Base-by-base conservation (phyloP, 2,888 invertebrate genomes). In the Leptothorax acervorum region DNA sequence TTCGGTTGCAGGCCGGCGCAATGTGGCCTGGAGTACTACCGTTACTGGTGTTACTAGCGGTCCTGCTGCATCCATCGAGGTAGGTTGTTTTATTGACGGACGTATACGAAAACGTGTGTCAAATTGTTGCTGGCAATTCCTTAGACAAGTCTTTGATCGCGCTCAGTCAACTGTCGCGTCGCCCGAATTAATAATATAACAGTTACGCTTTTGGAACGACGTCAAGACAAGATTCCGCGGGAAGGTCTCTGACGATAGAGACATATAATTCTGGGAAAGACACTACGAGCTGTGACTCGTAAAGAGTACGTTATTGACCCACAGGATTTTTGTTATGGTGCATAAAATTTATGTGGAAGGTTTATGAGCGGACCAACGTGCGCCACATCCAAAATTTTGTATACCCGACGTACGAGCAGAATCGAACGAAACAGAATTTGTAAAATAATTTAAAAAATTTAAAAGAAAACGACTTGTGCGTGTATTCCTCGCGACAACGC, bases 21-120 rank as follows among this genome's bases (percentile, higher is more conserved):
- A 95, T 95, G 95, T 93, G 94, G 95, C 94, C 94, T 94, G 95
- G 94, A 94, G 94, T 93, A 92, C 92, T 94, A 93, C 92, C 93
- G 91, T 91, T 94, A 91, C 92, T 94, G 93, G 93, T 91, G 92
- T 93, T 95, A 93, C 93, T 95, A 92, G 92, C 93, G 92, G 87
- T 90, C 88, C 93, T 94, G 92, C 92, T 94, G 90, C 93, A 94
- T 92, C 92, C 92, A 84, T 91, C 93, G 91, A 94, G 94, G 95
- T 95, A 89, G 91, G 93, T 71, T 68, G 28, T 55, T 48, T 28
- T 4, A 15, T 18, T 28, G 42, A 53, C 31, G 84, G 15, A 42
- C n/a, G 53, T 12, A 11, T 12, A 11, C 11, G 31, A 28, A 63
- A 31, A 31, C 31, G 28, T n/a, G 11, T 28, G 15, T 9, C 63